phyloP scores from a whole-genome alignment of 2,797 vertebrate genomes.

The Dromococcyx pavoninus region DNA sequence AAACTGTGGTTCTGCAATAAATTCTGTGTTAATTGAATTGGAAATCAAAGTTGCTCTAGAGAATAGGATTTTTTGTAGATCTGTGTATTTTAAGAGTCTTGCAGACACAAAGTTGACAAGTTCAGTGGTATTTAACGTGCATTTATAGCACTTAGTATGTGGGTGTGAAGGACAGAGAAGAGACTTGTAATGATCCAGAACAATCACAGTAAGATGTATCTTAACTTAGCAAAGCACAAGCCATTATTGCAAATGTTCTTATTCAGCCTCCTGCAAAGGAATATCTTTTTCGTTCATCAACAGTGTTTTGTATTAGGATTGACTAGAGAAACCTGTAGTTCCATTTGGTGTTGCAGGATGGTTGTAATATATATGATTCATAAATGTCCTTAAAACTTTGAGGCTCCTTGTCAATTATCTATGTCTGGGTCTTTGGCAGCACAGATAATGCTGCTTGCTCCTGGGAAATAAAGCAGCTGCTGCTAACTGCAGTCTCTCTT shows the following conservation, averaged over 20 bases:
- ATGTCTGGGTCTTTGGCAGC: neutral
- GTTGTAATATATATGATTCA: neutral
- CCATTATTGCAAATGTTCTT: neutral
- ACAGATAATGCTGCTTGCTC: neutral
- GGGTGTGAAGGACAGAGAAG: neutral
- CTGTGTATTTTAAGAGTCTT: neutral
- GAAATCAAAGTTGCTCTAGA: neutral
- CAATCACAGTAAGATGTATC: neutral
- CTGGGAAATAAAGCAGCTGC: neutral
- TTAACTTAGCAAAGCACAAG: no score
- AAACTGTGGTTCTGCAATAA: neutral
- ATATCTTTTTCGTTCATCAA: neutral
- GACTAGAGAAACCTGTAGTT: neutral
- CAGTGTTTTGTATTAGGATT: neutral
- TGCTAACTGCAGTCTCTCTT: neutral
- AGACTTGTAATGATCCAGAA: neutral
- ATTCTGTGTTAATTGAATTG: neutral
- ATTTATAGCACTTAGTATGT: neutral
- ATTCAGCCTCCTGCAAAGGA: neutral
- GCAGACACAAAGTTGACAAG: neutral
- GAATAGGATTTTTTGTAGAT: neutral
- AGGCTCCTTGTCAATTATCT: neutral
- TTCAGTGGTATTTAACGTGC: neutral
- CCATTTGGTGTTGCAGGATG: neutral
- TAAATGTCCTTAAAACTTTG: neutral